phyloP scores from a whole-genome alignment of 2,797 vertebrate genomes.

The Echiichthys vipera region DNA sequence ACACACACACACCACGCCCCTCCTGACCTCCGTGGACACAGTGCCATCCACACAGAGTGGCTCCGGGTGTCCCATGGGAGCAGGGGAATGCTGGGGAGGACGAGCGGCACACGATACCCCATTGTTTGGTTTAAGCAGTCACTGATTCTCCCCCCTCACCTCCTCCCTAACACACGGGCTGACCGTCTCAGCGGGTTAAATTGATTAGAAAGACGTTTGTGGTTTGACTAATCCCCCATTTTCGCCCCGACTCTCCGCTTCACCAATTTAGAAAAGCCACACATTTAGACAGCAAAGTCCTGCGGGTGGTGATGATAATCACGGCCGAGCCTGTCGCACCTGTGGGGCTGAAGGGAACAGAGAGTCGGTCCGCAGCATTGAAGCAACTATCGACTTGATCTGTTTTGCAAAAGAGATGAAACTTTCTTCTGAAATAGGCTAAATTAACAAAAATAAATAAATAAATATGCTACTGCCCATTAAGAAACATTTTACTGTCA shows the following conservation, averaged over 20 bases:
- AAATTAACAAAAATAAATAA: neutral
- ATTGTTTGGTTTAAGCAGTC: constrained; percentile 83
- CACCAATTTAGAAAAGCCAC: constrained; percentile 54
- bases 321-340: constrained; percentile 34
- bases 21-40: constrained; percentile 77
- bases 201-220: constrained; percentile 81
- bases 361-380: neutral
- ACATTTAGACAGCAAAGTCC: constrained; percentile 36
- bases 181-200: constrained; percentile 75
- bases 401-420: neutral
- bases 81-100: constrained; percentile 77
- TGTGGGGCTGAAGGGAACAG: constrained; percentile 34
- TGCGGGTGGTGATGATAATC: constrained; percentile 31
- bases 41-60: constrained; percentile 78
- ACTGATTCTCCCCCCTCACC: constrained; percentile 63
- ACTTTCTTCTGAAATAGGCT: no score
- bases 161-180: constrained; percentile 55
- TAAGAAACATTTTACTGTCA: no score
- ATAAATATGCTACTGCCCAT: no score
- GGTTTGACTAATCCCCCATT: constrained; percentile 70
- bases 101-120: constrained; percentile 84
- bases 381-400: neutral
- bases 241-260: constrained; percentile 48
- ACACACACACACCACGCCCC: constrained; percentile 53
- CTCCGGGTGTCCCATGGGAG: constrained; percentile 76